Base-by-base conservation (phyloP, 2,797 vertebrate species). In the Psittacula echo region DNA sequence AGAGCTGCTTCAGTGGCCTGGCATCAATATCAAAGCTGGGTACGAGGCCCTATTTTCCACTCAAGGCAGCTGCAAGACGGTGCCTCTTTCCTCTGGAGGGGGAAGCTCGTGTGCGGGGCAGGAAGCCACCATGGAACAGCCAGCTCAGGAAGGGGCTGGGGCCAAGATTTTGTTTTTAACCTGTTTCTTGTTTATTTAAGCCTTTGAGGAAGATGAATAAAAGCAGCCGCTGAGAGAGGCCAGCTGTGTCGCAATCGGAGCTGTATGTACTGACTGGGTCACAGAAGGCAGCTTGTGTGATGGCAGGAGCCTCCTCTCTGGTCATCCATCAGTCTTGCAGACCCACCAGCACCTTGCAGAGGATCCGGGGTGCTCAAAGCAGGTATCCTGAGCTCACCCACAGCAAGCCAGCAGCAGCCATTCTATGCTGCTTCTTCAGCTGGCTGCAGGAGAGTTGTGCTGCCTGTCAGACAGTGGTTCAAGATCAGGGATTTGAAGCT, bases 141-240 rank as follows among this genome's bases (percentile, higher is more conserved):
- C 86, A 89, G 90, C 84, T 90, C 94, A 94, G 96, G 95, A 96
- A 97, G 78, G 81, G 81, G 53, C 65, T 5, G 2, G 67, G 78
- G 93, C 93, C 94, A 92, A 90, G 94, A 94, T 90, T 90, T 95
- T 94, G 83, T 94, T 95, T 95, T 96, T 91, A 95, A 96, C 94
- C 93, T 89, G 94, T 76, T 96, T 95, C 81, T 93, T 97, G 94
- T 96, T 97, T 97, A 93, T 95, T 95, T 92, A 94, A 95, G 88
- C 91, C 90, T 93, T 88, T 95, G 95, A 95, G 91, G 95, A 93
- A 90, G 94, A 44, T 0, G 87, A 91, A 84, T 86, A 93, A 87
- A 91, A 93, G 77, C 85, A 87, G 68, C 26, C 85, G 71, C 74
- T 29, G 85, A 88, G 67, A 19, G 60, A 72, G 71, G 51, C 51